Percentiles rank a stretch among this genome's conserved stretches.
Conservation (phyloP, 2,888 invertebrate species). For the Cylloceria caligata region DNA sequence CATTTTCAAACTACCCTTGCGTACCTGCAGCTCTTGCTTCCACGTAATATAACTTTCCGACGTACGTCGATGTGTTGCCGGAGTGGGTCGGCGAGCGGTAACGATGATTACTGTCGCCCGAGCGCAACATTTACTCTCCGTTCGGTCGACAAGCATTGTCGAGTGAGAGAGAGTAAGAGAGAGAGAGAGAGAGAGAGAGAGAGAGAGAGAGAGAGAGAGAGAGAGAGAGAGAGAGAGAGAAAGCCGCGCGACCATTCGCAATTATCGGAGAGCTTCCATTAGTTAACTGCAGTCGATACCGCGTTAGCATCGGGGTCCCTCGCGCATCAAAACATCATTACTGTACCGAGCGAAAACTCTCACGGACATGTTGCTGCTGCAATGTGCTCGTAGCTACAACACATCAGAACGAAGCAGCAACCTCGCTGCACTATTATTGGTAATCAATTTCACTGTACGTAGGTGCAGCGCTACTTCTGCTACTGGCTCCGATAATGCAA, state of each 20-base stretch:
- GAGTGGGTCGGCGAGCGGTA: conserved; percentile 69
- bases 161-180: too few relatives aligned
- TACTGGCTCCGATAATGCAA: conserved; percentile 76
- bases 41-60: conserved; percentile 64
- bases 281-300: conserved; percentile 84
- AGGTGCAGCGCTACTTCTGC: conserved; percentile 67
- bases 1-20: conserved; percentile 26
- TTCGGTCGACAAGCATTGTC: conserved; percentile 9
- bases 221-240: conserved; percentile 44
- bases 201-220: conserved; percentile 36
- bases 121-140: conserved; percentile 81
- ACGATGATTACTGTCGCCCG: conserved; percentile 82
- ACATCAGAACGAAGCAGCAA: conserved; percentile 67
- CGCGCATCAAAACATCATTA: conserved; percentile 84
- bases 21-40: conserved; percentile 20
- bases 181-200: conserved; percentile 41
- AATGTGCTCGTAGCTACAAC: conserved; percentile 59
- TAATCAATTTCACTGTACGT: conserved; percentile 82
- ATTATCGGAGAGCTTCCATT: conserved; percentile 84
- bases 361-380: conserved; percentile 24
- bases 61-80: conserved; percentile 33
- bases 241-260: conserved; percentile 78
- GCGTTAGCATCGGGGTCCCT: conserved; percentile 64
- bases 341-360: conserved; percentile 70
- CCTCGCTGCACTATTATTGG: conserved; percentile 77